Evolutionary conservation across 2,113 vertebrate species (phyloP), one percentile per base, ranked within the genome.

Genomic region (Megaceryle torquata): DNA sequence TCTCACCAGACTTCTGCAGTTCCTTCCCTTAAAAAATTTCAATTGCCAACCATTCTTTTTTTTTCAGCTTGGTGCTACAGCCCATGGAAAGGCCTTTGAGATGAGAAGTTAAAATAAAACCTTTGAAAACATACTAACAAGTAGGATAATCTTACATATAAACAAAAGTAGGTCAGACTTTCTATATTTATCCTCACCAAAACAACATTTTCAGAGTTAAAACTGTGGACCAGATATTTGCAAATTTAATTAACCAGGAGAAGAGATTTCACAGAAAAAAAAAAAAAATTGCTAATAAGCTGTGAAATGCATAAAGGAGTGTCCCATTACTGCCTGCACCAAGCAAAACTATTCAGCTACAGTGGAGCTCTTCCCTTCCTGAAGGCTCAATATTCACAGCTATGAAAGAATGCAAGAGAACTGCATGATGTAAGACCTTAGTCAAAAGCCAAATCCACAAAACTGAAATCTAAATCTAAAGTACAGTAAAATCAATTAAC

Each of bases 401-500:
- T n/a, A 33, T 53, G 80, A 93, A 86, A 88, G 77, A 90, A 95
- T 69, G 69, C 65, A 76, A 86, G 90, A 39, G 54, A 91, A 74
- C 61, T 4, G 0, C 93, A 89, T 91, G 91, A 95, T 43, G 67
- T 82, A 79, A 95, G 83, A 41, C 63, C 46, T 72, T 8, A 89
- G 68, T 2, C 63, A 79, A 82, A 81, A 82, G 95, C 90, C 95
- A 96, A 97, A 92, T 39, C 88, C 86, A 93, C 93, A 92, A 14
- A 93, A 83, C 64, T 94, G 82, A 82, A 94, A 81, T 82, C 57
- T 57, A 82, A 60, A 82, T 87, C 88, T 84, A 70, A 95, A 9
- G 29, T 64, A 78, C 95, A 96, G 90, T 86, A 94, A 95, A 96
- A 96, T 96, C 90, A 86, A 90, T 92, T 93, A 91, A 86, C 72